Evolutionary conservation across 2,797 vertebrate genomes (phyloP), one percentile per base, ranked within the genome.

Genomic region (Hybognathus amarus): DNA sequence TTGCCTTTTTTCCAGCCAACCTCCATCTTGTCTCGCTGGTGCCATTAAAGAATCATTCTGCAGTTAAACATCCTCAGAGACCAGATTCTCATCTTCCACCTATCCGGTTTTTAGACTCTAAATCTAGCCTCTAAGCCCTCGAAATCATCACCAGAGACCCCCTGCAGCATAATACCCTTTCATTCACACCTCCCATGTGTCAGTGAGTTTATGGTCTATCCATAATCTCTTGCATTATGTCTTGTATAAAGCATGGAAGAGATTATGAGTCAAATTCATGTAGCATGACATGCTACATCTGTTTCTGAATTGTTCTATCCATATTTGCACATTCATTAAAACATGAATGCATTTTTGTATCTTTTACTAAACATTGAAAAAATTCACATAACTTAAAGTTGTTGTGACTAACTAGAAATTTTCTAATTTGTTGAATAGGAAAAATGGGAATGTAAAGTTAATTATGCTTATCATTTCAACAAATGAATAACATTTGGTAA

Each of bases 261-360:
- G 82, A 87, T 80, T 81, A 87, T 83, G 63, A 61, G 54, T 64
- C 76, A 70, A 83, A 86, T 74, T 47, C 81, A 83, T 83, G 81
- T 76, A 75, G 76, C 81, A 47, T 83, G 77, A 77, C 70, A 10
- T 52, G 70, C 50, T 76, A 83, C 77, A 79, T 80, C 81, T 86
- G 76, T 75, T 83, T 83, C 71, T 64, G 63, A 59, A 76, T 40
- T 47, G 45, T 71, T 83, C 27, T 75, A 42, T 69, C 20, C 33
- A 42, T 79, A 78, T 81, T 12, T 75, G 40, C 63, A 42, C 36
- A 70, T 80, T 81, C 66, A 81, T 27, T 36, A 70, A 78, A 77
- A 64, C 52, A 59, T 59, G 74, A 54, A 27, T 59, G 36, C 36
- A 11, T 38, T 76, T 40, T 59, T 17, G 22, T 27, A 11, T 56